Evolutionary conservation across 2,888 invertebrate genomes (phyloP).

Genomic region (Serrognathus titanus): DNA sequence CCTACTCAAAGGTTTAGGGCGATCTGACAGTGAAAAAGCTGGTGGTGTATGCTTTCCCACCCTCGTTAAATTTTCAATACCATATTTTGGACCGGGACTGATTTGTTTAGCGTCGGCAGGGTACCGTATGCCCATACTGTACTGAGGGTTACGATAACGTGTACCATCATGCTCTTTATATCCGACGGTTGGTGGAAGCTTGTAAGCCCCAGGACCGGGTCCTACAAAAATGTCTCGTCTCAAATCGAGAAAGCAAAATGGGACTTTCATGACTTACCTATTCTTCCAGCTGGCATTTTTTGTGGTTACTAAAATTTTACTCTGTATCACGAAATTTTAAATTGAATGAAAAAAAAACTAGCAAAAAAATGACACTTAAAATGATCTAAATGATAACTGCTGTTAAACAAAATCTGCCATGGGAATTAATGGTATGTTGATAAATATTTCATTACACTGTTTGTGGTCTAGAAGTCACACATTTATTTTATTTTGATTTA

Average conservation of each 20-base stretch:
- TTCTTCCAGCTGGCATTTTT: constrained; percentile 11
- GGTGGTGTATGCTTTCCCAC: constrained; percentile 51
- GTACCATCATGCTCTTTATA: constrained; percentile 61
- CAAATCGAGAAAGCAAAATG: neutral
- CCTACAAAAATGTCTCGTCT: constrained; percentile 46
- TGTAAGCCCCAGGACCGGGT: constrained; percentile 66
- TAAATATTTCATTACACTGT: neutral
- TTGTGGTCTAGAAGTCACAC: no score
- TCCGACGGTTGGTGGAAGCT: constrained; percentile 61
- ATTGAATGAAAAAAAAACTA: constrained; percentile 2
- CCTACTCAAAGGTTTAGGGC: constrained; percentile 23
- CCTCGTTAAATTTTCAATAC: constrained; percentile 52
- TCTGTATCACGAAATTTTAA: constrained; percentile 5
- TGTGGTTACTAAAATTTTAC: constrained; percentile 15
- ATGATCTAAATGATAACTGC: constrained; percentile 8
- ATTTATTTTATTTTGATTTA: no score
- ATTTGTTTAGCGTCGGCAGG: constrained; percentile 28
- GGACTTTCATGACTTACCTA: constrained; percentile 8
- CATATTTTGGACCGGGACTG: constrained; percentile 50
- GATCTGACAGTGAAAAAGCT: constrained; percentile 46
- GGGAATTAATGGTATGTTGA: neutral
- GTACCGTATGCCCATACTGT: constrained; percentile 55
- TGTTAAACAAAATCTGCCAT: constrained; percentile 9
- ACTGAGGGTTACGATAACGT: constrained; percentile 61
- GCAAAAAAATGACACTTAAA: constrained; percentile 10